Base-by-base conservation (phyloP, 2,113 vertebrate species). In the Percina caprodes region DNA sequence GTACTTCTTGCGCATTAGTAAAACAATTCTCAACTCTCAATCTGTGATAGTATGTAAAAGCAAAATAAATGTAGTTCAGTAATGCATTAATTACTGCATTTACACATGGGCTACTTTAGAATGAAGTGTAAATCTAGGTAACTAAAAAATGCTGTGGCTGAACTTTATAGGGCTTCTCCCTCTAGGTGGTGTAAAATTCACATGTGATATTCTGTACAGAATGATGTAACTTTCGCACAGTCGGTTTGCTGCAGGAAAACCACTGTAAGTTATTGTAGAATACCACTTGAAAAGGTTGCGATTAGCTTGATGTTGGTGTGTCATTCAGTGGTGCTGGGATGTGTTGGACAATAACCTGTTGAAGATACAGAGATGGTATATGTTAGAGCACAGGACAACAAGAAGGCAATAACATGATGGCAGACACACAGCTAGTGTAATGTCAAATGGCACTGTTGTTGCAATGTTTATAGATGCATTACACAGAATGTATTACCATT, bases 291-390 rank as follows among this genome's bases (percentile, higher is more conserved):
- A n/a, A 56, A 55, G 14, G 49, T 15, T 59, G 59, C 15, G 75
- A 49, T 86, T 56, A 88, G 55, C 70, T 55, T 26, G 73, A n/a
- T 6, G 69, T 19, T 6, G 26, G 26, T 30, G 77, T 35, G 45
- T 61, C 79, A 8, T 4, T 74, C 78, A 2, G 54, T 12, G 81
- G 73, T 19, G 45, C 2, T 1, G n/a, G 61, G 63, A 88, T 62
- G 24, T 63, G 68, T 65, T 88, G 90, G 66, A 92, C 1, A 61
- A 91, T 61, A 24, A 93, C 14, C 93, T 94, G 88, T 61, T 26
- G 69, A 51, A 52, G n/a, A 91, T 7, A 78, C 3, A 10, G 14
- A 74, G 33, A 24, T 18, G 13, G 39, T 69, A 19, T 13, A 24
- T 30, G 49, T 69, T 51, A 74, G 80, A 1, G 19, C 65, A 2